phyloP scores from a whole-genome alignment of 2,797 vertebrate genomes.

The Trichosurus vulpecula region DNA sequence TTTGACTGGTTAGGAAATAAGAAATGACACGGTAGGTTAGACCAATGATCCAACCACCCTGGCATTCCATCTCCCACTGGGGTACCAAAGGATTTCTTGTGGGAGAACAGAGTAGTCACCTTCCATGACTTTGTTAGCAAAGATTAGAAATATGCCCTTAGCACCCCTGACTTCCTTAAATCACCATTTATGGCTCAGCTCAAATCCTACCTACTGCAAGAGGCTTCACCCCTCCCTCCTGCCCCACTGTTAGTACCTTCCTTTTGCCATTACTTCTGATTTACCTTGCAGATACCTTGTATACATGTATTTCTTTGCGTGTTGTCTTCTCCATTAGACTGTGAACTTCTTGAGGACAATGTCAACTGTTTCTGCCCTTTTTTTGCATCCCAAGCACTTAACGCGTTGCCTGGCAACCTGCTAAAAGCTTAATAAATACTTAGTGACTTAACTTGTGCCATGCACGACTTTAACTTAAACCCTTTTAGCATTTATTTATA shows the following conservation, averaged over 20 bases:
- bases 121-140: neutral
- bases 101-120: neutral
- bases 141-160: neutral
- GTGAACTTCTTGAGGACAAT: neutral
- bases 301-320: neutral
- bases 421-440: neutral
- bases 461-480: neutral
- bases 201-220: neutral
- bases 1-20: neutral
- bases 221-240: neutral
- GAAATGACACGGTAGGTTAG: neutral
- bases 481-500: neutral
- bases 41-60: neutral
- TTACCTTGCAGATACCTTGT: neutral
- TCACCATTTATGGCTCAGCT: neutral
- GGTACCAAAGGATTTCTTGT: neutral
- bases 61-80: neutral
- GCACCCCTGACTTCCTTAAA: neutral
- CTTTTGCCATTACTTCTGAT: neutral
- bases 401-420: neutral
- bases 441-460: neutral
- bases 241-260: neutral
- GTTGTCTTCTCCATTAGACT: neutral
- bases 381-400: neutral
- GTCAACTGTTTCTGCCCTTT: neutral